phyloP scores from a whole-genome alignment of 2,113 vertebrate genomes.

The Cyphomyrus discorhynchus region DNA sequence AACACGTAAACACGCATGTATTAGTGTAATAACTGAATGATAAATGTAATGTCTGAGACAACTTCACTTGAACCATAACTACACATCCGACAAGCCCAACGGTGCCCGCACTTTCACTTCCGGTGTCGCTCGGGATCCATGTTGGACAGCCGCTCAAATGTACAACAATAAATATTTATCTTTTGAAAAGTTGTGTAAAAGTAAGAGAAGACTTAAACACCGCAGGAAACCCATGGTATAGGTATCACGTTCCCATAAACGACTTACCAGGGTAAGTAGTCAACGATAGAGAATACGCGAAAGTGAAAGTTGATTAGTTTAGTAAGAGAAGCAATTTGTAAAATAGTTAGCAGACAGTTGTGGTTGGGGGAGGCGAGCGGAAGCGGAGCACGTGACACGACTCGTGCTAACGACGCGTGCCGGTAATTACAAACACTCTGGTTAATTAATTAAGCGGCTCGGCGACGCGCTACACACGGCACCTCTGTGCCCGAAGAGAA shows the following conservation, averaged over 20 bases:
- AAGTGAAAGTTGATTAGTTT: slow-evolving; percentile 2
- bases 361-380: background rate
- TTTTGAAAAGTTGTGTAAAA: slow-evolving; percentile 4
- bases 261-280: slow-evolving; percentile 7
- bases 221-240: background rate
- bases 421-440: background rate
- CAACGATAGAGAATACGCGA: background rate
- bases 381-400: background rate
- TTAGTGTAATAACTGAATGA: background rate
- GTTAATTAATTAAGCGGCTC: background rate
- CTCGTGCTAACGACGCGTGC: background rate
- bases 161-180: slow-evolving; percentile 16
- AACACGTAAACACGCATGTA: background rate
- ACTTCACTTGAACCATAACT: background rate
- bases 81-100: background rate
- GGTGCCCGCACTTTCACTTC: slow-evolving; percentile 18
- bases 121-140: slow-evolving; percentile 29
- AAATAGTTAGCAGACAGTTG: background rate
- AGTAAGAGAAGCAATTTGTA: background rate
- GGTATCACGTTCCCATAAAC: background rate
- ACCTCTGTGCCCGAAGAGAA: too few species aligned
- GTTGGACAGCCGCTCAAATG: slow-evolving; percentile 13
- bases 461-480: background rate
- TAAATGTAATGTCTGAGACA: background rate
- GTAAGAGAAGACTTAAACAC: background rate